Base-by-base conservation (phyloP, 2,888 invertebrate species). In the Trissolcus japonicus region DNA sequence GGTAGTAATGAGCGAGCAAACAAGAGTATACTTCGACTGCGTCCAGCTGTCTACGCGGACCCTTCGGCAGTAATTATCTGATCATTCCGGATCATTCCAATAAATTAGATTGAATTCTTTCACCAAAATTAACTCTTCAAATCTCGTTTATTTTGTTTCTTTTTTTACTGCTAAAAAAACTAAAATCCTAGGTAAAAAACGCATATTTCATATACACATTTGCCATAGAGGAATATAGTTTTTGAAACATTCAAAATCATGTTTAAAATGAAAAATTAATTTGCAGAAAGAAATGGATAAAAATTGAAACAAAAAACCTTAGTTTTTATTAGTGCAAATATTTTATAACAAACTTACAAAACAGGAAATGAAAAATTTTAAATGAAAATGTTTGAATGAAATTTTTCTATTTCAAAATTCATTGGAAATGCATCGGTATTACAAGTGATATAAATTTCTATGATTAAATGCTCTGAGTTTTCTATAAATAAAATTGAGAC, bases 11-110 rank as follows among this genome's bases (percentile, higher is more conserved):
- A 41, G 46, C 61, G 54, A 61, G 59, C 48, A 50, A 56, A 73
- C 61, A 68, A 72, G 48, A 76, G 63, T 61, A 63, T 2, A 2
- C 55, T 48, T 63, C 61, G 67, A 63, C 55, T 78, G 83, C 84
- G 84, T 85, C 82, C 86, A 86, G 85, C 85, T 86, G 86, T 86
- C 84, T 86, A 80, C 81, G 65, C 79, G 79, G 75, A 79, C 78
- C 81, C 79, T 75, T 76, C 80, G 76, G 76, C 81, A 75, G 80
- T 85, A 86, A 87, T 87, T 85, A 83, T 83, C 81, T 72, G 80
- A 85, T 86, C 4, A 25, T 25, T 6, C 25, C 25, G 4, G 4
- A 21, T 21, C 85, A 86, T 86, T 87, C 82, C 78, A 81, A 81
- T 84, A 85, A 86, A 86, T 86, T 86, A 83, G 74, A 80, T 78